Evolutionary conservation across 2,888 invertebrate genomes (phyloP).

Genomic region (Dolichopus griseipennis): DNA sequence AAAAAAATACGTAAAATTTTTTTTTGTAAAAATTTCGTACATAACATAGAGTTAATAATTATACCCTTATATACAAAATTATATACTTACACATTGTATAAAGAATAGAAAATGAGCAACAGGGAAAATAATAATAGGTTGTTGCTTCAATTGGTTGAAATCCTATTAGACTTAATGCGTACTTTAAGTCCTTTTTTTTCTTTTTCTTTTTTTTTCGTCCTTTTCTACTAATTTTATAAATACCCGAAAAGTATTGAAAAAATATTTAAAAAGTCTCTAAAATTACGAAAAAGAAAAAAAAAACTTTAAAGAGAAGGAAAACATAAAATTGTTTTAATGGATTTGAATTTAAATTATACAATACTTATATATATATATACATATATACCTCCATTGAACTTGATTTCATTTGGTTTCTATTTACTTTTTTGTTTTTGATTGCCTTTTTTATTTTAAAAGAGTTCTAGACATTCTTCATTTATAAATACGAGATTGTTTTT

Average conservation of each 20-base stretch:
- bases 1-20: too few species aligned
- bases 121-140: conserved; percentile 4
- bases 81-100: background rate
- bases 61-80: too few species aligned
- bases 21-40: too few species aligned
- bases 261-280: background rate
- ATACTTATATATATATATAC: background rate
- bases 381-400: background rate
- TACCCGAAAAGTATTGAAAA: background rate
- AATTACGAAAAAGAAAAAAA: background rate
- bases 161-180: conserved; percentile 6
- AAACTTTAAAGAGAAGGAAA: too few species aligned
- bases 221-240: background rate
- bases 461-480: too few species aligned
- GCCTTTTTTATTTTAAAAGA: too few species aligned
- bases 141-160: conserved; percentile 6
- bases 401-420: background rate
- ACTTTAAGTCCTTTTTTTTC: background rate
- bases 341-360: background rate
- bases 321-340: background rate
- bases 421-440: too few species aligned
- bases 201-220: background rate
- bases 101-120: background rate
- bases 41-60: too few species aligned
- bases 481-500: too few species aligned